Conservation (phyloP, 2,888 invertebrate genomes). For the Mycalesis mineus region DNA sequence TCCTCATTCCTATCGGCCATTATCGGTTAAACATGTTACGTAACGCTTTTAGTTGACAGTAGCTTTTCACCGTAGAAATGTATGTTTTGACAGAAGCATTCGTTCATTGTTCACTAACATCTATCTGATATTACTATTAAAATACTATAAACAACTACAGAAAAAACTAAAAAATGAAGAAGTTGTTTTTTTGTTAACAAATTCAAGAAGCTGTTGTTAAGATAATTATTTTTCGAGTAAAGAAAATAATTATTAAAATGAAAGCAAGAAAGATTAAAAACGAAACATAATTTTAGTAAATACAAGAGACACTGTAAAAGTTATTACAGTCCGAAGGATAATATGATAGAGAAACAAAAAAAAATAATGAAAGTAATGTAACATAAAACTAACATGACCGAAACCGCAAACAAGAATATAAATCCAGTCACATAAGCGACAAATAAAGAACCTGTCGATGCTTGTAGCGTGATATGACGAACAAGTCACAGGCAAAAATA, state of each 20-base stretch:
- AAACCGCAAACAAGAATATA: slow-evolving; percentile 7
- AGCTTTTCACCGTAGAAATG: background rate
- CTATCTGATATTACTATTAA: too few species aligned
- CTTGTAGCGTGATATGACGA: slow-evolving; percentile 3
- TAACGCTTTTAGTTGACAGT: background rate
- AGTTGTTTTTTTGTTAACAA: too few species aligned
- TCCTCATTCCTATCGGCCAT: background rate
- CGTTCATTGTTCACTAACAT: too few species aligned
- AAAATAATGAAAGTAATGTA: slow-evolving; percentile 2
- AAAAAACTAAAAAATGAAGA: too few species aligned
- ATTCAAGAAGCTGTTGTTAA: too few species aligned
- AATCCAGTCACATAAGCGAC: slow-evolving; percentile 14
- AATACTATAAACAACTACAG: too few species aligned
- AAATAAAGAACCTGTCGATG: slow-evolving; percentile 6
- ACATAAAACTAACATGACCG: slow-evolving; percentile 3
- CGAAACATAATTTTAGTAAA: background rate
- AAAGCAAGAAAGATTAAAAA: background rate
- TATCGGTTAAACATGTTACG: background rate
- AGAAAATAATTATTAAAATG: background rate
- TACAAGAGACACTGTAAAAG: background rate
- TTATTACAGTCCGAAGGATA: background rate
- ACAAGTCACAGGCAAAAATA: slow-evolving; percentile 17
- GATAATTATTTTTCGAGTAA: too few species aligned
- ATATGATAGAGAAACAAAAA: background rate
- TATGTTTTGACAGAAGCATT: too few species aligned